Evolutionary conservation across 2,888 invertebrate genomes (phyloP), one percentile per base, ranked within the genome.

Genomic region (Zhengitettix transpicula): DNA sequence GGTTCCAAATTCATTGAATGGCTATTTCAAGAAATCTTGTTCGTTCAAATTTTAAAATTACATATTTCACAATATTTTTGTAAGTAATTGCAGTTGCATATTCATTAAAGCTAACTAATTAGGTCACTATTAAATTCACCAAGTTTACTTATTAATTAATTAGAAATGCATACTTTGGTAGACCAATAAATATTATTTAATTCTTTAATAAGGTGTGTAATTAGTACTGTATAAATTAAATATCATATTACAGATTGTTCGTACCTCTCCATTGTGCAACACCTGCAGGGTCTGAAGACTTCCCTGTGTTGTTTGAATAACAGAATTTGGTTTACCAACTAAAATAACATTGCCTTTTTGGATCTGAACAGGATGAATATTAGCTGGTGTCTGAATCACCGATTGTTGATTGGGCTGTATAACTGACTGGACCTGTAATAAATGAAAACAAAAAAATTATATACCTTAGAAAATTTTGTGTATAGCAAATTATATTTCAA

Each of bases 341-440:
- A 91, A 83, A 73, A 92, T 89, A 67, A 93, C 89, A 78, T 89
- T 89, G 70, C 86, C 87, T 78, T 92, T 92, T 66, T 88, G 83
- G 73, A 92, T 79, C 72, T 85, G 82, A 71, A 89, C 82, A 68
- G 88, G 85, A 72, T 87, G 87, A 67, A 88, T 81, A 72, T 88
- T 89, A 8, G 89, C 84, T 65, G 92, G 90, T 64, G 91, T 90
- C 77, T 96, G 95, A 74, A 96, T 95, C 58, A 95, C 95, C 66
- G 93, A 94, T 72, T 93, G 93, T 73, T 93, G 93, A 74, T 92
- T 93, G 65, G 92, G 88, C 77, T 96, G 95, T 74, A 95, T 95
- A 65, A 95, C 95, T 68, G 94, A 92, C 75, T 95, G 94, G 65
- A 91, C 91, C 87, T 92, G 78, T 60, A 81, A 75, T 67, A 65